Conservation (phyloP, 2,797 vertebrate species). For the Coreius guichenoti region DNA sequence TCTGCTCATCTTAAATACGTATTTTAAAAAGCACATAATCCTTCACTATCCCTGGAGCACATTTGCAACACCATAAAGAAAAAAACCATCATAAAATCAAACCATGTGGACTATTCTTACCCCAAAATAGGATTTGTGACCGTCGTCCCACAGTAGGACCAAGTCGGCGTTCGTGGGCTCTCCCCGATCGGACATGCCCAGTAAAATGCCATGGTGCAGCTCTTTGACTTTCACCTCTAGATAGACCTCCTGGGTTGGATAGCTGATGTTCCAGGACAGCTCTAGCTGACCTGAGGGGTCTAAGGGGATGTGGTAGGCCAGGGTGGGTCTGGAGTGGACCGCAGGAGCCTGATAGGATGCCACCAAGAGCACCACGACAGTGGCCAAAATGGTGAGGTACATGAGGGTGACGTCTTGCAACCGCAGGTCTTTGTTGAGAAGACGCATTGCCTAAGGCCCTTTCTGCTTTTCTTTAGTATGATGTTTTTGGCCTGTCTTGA, state of each 20-base stretch:
- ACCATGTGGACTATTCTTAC: conserved; percentile 66
- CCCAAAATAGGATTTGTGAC: conserved; percentile 80
- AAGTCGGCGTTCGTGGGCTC: conserved; percentile 88
- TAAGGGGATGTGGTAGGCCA: conserved; percentile 86
- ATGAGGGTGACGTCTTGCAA: conserved; percentile 86
- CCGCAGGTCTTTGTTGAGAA: conserved; percentile 78
- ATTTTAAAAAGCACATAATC: conserved; percentile 8
- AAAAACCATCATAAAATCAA: not conserved
- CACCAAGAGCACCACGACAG: conserved; percentile 90
- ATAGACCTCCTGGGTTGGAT: conserved; percentile 77
- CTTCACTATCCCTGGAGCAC: not conserved
- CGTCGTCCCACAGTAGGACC: conserved; percentile 87
- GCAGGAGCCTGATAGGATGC: conserved; percentile 85
- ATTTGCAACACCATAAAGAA: not conserved
- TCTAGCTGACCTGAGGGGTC: conserved; percentile 84
- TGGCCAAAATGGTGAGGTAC: conserved; percentile 86
- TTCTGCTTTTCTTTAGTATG: not conserved
- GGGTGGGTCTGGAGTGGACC: conserved; percentile 50
- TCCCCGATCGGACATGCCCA: conserved; percentile 93
- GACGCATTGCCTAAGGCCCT: conserved; percentile 62
- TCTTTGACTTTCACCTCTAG: conserved; percentile 81
- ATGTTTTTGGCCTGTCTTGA: not conserved
- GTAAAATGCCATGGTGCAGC: conserved; percentile 82
- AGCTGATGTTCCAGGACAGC: conserved; percentile 94
- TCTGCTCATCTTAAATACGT: not conserved